A percentile compares a stretch with the other conserved stretches of the same genome.
Evolutionary conservation across 2,888 invertebrate species (phyloP).

Genomic region (Dryomyza anilis): DNA sequence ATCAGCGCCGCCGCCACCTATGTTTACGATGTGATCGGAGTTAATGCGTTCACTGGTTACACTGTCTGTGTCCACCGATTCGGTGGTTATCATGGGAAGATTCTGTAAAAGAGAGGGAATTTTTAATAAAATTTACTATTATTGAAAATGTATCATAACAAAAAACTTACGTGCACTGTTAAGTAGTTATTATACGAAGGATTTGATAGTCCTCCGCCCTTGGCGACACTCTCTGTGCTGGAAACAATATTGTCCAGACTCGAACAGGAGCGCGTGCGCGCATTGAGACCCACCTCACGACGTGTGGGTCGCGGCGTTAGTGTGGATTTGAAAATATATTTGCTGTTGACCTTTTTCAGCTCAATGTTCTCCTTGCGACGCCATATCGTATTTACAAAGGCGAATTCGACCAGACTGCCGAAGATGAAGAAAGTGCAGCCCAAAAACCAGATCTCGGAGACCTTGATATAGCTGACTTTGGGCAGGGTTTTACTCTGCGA

Average conservation of each 20-base stretch:
- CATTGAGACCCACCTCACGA: conserved; percentile 46
- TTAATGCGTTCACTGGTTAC: conserved; percentile 46
- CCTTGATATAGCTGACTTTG: conserved; percentile 55
- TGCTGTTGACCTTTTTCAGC: conserved; percentile 54
- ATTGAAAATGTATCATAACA: background rate
- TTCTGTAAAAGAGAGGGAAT: conserved; percentile 39
- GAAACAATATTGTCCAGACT: conserved; percentile 71
- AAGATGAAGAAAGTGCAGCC: conserved; percentile 56
- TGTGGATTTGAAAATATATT: conserved; percentile 54
- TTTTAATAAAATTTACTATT: background rate
- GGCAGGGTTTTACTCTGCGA: conserved; percentile 54
- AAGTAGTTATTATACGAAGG: conserved; percentile 62
- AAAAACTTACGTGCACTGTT: conserved; percentile 53
- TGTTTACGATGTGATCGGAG: conserved; percentile 47
- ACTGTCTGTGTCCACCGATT: conserved; percentile 49
- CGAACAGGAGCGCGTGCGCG: conserved; percentile 72
- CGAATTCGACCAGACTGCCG: conserved; percentile 54
- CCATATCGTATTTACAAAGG: conserved; percentile 56
- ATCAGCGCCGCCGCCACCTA: conserved; percentile 32
- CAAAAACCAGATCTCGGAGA: conserved; percentile 54
- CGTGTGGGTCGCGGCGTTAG: conserved; percentile 53
- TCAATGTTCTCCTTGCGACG: conserved; percentile 55
- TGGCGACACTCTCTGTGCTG: conserved; percentile 71
- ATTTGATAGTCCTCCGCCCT: conserved; percentile 54
- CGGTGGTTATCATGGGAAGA: conserved; percentile 53